Evolutionary conservation across 2,888 invertebrate species (phyloP).

Genomic region (Ectropis crepuscularia): DNA sequence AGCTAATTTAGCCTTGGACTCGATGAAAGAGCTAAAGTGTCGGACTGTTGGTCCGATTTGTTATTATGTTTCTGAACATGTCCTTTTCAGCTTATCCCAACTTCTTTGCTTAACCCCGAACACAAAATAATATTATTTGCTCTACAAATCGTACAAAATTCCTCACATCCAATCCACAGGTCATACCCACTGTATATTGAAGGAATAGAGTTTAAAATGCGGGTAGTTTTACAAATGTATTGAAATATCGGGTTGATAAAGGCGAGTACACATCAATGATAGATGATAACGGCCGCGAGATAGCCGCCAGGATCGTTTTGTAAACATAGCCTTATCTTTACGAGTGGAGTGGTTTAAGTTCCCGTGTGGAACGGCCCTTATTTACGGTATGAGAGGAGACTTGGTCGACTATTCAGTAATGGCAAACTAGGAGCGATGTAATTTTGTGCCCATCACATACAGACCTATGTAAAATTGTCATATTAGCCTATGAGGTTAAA

Average conservation of each 20-base stretch:
- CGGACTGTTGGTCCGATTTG: too few relatives aligned
- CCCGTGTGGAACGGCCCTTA: conserved; percentile 32
- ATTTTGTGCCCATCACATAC: too few relatives aligned
- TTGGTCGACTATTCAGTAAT: too few relatives aligned
- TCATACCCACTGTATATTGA: background rate
- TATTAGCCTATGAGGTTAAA: too few relatives aligned
- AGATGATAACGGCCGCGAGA: conserved; percentile 50
- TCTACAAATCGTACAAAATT: conserved; percentile 14
- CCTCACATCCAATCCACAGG: conserved; percentile 2
- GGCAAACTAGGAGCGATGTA: too few relatives aligned
- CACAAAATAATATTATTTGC: conserved; percentile 27
- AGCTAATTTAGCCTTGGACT: too few relatives aligned
- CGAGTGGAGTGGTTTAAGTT: conserved; percentile 45
- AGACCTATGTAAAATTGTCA: too few relatives aligned
- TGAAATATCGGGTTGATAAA: conserved; percentile 41
- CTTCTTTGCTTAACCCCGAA: background rate
- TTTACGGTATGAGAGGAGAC: conserved; percentile 25
- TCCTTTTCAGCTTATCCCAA: too few relatives aligned
- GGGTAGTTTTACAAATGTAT: conserved; percentile 13
- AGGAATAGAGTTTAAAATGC: conserved; percentile 15
- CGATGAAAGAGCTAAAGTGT: too few relatives aligned
- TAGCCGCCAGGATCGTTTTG: conserved; percentile 55
- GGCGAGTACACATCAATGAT: conserved; percentile 46
- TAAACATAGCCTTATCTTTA: conserved; percentile 54
- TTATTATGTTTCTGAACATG: too few relatives aligned